Conservation (phyloP, 2,888 invertebrate genomes). For the Lasioglossum pauxillum region DNA sequence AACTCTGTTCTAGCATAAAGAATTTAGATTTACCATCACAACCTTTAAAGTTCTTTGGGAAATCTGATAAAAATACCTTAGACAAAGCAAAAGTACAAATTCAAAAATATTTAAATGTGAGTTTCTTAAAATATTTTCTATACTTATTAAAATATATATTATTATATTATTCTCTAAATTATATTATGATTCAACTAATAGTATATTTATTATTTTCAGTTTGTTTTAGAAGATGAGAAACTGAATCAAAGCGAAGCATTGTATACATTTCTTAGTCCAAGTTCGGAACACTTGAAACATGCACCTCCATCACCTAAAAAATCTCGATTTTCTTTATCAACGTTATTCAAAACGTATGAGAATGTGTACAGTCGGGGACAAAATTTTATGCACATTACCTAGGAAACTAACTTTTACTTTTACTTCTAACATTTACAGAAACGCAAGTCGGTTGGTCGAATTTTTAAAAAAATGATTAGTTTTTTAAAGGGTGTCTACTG, state of each 20-base stretch:
- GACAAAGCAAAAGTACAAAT: conserved; percentile 93
- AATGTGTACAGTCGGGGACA: neutral
- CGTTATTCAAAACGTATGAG: conserved; percentile 91
- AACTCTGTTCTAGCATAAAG: conserved; percentile 92
- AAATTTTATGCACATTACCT: neutral
- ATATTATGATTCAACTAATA: conserved; percentile 1
- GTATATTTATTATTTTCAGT: conserved; percentile 85
- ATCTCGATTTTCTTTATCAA: conserved; percentile 93
- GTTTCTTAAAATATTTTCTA: conserved; percentile 73
- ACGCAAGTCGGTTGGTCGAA: neutral
- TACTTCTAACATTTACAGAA: neutral
- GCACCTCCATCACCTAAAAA: conserved; percentile 92
- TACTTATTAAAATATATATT: neutral
- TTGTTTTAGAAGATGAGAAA: conserved; percentile 93
- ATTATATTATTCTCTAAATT: conserved; percentile 6
- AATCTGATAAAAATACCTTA: conserved; percentile 91
- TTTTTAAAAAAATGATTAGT: neutral
- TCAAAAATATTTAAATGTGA: conserved; percentile 94
- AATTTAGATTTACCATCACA: conserved; percentile 93
- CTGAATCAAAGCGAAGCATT: conserved; percentile 95
- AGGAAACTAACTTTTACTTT: no score
- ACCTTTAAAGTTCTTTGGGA: conserved; percentile 93
- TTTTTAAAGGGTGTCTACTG: neutral
- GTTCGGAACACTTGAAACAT: conserved; percentile 94
- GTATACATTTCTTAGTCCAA: conserved; percentile 96